These are phyloP conservation scores for Halcyon chelicuti DNA, from an alignment of 2,797 vertebrate genomes.

Conservation along the genomic window DNA sequence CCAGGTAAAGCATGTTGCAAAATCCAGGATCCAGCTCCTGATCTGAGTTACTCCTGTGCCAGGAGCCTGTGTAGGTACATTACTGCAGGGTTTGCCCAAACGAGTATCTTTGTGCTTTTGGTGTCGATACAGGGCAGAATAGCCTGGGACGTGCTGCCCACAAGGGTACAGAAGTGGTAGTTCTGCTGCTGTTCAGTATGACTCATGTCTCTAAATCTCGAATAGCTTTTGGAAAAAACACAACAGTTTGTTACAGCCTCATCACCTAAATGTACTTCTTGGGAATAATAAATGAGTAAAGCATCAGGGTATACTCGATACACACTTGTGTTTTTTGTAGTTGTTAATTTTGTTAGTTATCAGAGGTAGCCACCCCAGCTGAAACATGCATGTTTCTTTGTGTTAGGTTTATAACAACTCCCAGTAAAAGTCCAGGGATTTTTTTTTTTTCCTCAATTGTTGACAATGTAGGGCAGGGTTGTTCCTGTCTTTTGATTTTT, in stretches of 20 bases:
- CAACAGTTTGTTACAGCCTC: background rate
- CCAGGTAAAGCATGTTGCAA: background rate
- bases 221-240: background rate
- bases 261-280: background rate
- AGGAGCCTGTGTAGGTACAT: background rate
- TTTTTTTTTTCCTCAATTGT: background rate
- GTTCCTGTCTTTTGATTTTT: background rate
- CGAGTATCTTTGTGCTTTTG: background rate
- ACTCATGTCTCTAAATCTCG: background rate
- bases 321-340: background rate
- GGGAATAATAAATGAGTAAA: background rate
- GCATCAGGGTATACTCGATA: background rate
- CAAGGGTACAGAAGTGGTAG: background rate
- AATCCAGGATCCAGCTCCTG: background rate
- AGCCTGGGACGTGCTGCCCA: background rate
- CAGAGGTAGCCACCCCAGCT: background rate
- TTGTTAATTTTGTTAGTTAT: background rate
- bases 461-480: background rate
- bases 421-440: background rate
- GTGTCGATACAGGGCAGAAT: background rate
- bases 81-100: background rate
- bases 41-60: background rate
- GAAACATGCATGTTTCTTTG: background rate
- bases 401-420: background rate
- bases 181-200: background rate